phyloP scores from a whole-genome alignment of 2,113 vertebrate species.

The Fregetta grallaria region DNA sequence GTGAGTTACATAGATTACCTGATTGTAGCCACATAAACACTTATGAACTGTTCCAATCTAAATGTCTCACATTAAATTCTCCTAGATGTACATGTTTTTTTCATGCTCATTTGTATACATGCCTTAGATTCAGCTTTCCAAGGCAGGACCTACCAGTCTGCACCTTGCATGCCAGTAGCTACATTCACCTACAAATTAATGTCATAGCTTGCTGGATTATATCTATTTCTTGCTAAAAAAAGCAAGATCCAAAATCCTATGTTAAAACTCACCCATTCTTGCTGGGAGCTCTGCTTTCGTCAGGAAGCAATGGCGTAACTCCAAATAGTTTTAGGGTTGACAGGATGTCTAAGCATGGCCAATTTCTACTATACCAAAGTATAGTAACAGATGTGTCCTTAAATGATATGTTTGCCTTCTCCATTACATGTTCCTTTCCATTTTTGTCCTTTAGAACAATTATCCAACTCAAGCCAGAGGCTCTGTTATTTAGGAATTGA shows the following conservation, averaged over 20 bases:
- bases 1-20: neutral
- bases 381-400: slow-evolving; percentile 78
- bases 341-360: slow-evolving; percentile 70
- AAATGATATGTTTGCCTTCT: slow-evolving; percentile 71
- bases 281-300: neutral
- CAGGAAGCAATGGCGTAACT: slow-evolving; percentile 73
- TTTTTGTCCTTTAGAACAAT: slow-evolving; percentile 76
- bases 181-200: neutral
- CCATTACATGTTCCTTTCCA: slow-evolving; percentile 67
- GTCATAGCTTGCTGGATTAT: neutral
- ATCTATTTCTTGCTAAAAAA: neutral
- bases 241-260: neutral
- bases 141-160: neutral
- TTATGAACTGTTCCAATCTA: neutral
- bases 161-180: neutral
- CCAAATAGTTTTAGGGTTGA: slow-evolving; percentile 80
- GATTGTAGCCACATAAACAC: neutral
- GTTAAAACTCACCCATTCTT: slow-evolving; percentile 65
- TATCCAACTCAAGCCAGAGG: slow-evolving; percentile 77
- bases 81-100: neutral
- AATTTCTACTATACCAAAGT: slow-evolving; percentile 74
- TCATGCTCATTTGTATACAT: neutral
- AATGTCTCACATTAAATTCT: neutral
- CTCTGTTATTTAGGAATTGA: slow-evolving; percentile 55
- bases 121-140: neutral